Base-by-base conservation (phyloP, 1,140 invertebrate species). In the Drosophila carrolli region DNA sequence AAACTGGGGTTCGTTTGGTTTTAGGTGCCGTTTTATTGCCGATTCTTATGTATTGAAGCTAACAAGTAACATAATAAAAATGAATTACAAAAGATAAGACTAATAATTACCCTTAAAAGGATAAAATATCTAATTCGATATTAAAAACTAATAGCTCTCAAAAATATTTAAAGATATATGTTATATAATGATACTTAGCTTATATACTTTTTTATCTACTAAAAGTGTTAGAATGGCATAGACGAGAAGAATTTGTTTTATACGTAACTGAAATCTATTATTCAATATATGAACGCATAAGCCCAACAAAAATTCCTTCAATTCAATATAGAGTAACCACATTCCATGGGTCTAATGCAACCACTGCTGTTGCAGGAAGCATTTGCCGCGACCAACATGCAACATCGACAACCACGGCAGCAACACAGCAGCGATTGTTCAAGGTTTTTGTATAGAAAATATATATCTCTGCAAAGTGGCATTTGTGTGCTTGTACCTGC, bases 341-440 rank as follows among this genome's bases (percentile, higher is more conserved):
- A 38, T 41, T 41, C 19, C 59, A 29, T 8, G 9, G 23, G 13
- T 10, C 37, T 5, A 23, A 14, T 47, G 23, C 40, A 32, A 47
- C 13, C 6, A 5, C 47, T 37, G 58, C 65, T 58, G 32, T 61
- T 80, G 56, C 80, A 67, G 68, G 68, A 83, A 83, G 55, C 70
- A 58, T 76, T 73, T 56, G 58, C 59, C 50, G 56, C 41, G 38
- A 37, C 44, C 74, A 75, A 58, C 67, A 19, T 65, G 73, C 71
- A 75, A 53, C 50, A 37, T 53, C 50, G 50, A 53, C 14, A 13
- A 14, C 50, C 50, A 32, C 48, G 5, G 48, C 50, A 19, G 10
- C 50, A 37, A 51, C 62, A 53, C 23, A 4, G 16, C 19, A 9
- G 41, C 68, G 48, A 77, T 66, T 75, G 47, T 67, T 53, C 11